phyloP scores from a whole-genome alignment of 2,888 invertebrate genomes.

The Habrosyne pyritoides region DNA sequence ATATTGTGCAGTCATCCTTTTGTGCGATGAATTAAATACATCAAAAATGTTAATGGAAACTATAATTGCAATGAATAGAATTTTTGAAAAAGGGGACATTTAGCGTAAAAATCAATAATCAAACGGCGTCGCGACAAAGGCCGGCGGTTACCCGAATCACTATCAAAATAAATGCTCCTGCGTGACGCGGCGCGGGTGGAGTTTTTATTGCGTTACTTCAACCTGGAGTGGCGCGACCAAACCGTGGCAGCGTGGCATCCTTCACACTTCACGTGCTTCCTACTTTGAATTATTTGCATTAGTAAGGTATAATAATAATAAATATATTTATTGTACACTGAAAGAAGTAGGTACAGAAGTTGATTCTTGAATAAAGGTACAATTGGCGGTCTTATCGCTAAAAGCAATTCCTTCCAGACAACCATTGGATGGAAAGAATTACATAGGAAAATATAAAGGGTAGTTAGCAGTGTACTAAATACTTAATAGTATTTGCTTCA shows the following conservation, averaged over 20 bases:
- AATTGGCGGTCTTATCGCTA: no score
- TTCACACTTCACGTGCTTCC: slow-evolving; percentile 1
- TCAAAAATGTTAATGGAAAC: slow-evolving; percentile 71
- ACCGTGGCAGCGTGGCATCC: slow-evolving; percentile 28
- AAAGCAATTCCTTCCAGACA: no score
- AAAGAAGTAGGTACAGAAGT: no score
- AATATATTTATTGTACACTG: no score
- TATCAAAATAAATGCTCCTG: slow-evolving; percentile 77
- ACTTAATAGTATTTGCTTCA: no score
- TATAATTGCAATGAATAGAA: slow-evolving; percentile 75
- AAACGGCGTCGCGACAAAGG: slow-evolving; percentile 70
- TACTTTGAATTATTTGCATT: background rate
- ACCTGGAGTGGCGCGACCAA: slow-evolving; percentile 61
- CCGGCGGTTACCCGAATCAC: slow-evolving; percentile 74
- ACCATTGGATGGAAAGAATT: no score
- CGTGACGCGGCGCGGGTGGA: slow-evolving; percentile 76
- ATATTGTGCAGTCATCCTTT: slow-evolving; percentile 66
- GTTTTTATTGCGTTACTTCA: slow-evolving; percentile 68
- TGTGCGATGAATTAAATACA: slow-evolving; percentile 63
- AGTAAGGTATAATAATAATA: background rate
- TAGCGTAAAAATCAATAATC: slow-evolving; percentile 84
- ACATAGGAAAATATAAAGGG: no score
- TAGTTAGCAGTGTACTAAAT: no score
- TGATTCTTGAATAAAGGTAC: no score
- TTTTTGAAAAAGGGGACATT: slow-evolving; percentile 74